Conservation (phyloP, 2,113 vertebrate genomes). For the Athene noctua region DNA sequence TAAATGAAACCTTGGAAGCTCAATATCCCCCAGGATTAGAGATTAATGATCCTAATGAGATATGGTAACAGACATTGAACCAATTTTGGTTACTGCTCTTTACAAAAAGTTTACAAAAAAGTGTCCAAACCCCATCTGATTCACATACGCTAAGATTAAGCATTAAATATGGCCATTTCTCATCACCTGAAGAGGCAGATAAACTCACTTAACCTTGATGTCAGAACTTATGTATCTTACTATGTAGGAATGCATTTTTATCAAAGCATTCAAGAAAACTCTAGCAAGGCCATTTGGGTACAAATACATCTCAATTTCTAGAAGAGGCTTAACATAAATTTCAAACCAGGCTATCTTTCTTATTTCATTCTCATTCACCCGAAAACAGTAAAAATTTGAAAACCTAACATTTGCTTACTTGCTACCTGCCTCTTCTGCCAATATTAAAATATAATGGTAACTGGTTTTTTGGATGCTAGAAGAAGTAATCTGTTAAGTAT, state of each 20-base stretch:
- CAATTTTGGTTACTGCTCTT: neutral
- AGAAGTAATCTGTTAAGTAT: neutral
- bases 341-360: neutral
- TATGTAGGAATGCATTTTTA: neutral
- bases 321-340: neutral
- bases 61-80: neutral
- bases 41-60: neutral
- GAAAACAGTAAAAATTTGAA: neutral
- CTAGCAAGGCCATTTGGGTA: neutral
- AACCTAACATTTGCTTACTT: neutral
- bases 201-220: neutral
- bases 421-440: neutral
- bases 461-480: neutral
- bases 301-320: neutral
- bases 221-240: neutral
- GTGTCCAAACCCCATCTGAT: neutral
- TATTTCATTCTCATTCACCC: neutral
- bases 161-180: neutral
- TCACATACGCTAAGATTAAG: neutral
- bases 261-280: neutral
- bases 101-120: neutral
- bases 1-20: neutral
- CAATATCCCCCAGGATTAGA: neutral
- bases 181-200: neutral
- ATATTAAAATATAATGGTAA: neutral